Evolutionary conservation across 2,113 vertebrate species (phyloP).

Genomic region (Globicephala melas): DNA sequence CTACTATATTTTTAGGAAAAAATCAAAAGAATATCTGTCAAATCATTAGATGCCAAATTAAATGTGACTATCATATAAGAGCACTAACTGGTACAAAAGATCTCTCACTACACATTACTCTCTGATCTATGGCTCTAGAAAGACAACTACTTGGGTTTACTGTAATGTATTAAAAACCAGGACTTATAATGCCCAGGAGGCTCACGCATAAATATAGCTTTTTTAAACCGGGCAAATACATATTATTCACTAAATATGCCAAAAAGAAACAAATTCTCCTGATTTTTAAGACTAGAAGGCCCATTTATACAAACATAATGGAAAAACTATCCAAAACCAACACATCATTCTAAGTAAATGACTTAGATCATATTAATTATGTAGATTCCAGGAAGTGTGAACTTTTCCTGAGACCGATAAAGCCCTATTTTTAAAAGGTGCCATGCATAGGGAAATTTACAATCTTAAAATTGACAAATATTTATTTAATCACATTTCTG

Average conservation of each 20-base stretch:
- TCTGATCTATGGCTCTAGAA: not conserved
- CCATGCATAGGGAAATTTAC: not conserved
- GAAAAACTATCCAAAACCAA: not conserved
- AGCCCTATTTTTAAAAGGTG: not conserved
- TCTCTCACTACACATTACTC: not conserved
- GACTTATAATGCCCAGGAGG: not conserved
- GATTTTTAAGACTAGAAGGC: not conserved
- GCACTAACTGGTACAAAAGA: not conserved
- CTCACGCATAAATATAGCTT: not conserved
- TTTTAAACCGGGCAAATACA: not conserved
- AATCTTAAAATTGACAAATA: not conserved
- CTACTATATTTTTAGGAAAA: not conserved
- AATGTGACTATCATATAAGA: not conserved
- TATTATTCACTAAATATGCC: not conserved
- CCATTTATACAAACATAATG: not conserved
- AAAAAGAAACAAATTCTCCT: not conserved
- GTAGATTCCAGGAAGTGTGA: not conserved
- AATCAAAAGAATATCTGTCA: not conserved
- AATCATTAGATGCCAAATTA: not conserved
- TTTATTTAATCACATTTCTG: not conserved
- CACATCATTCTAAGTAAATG: not conserved
- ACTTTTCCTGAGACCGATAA: not conserved
- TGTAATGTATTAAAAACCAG: not conserved
- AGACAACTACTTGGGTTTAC: not conserved
- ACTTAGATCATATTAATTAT: not conserved